Conservation (phyloP, 2,797 vertebrate genomes). For the Crocidura indochinensis region DNA sequence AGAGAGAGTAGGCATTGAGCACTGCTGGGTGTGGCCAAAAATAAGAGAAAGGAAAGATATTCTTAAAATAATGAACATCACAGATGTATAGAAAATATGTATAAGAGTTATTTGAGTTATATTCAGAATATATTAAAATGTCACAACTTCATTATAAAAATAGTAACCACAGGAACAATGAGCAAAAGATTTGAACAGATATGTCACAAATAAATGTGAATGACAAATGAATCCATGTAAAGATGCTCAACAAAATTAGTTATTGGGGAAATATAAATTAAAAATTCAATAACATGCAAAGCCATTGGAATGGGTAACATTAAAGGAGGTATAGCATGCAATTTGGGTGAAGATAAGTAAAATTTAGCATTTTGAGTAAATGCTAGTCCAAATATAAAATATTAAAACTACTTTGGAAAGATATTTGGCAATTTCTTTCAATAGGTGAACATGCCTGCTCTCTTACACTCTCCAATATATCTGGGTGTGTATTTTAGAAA, state of each 20-base stretch:
- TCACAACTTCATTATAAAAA: slow-evolving; percentile 20
- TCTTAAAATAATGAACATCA: neutral
- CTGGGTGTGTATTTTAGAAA: neutral
- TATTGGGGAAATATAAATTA: slow-evolving; percentile 21
- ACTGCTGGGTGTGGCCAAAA: neutral
- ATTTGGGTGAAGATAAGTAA: neutral
- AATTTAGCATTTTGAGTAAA: slow-evolving; percentile 14
- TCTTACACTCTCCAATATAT: neutral
- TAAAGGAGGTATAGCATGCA: neutral
- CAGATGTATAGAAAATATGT: too few relatives aligned
- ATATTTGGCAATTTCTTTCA: slow-evolving; percentile 45
- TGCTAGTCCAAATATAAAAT: slow-evolving; percentile 12
- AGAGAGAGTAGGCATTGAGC: too few relatives aligned
- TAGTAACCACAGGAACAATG: neutral
- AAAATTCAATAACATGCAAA: neutral
- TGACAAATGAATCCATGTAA: neutral
- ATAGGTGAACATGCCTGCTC: slow-evolving; percentile 15
- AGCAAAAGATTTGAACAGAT: neutral
- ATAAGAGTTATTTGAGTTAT: neutral
- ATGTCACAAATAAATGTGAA: neutral
- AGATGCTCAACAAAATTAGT: slow-evolving; percentile 1
- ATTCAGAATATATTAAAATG: neutral
- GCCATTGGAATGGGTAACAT: neutral
- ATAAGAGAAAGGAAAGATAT: slow-evolving; percentile 11
- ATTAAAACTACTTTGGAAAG: slow-evolving; percentile 45